Conservation (phyloP, 2,113 vertebrate species). For the Poecilia latipinna region DNA sequence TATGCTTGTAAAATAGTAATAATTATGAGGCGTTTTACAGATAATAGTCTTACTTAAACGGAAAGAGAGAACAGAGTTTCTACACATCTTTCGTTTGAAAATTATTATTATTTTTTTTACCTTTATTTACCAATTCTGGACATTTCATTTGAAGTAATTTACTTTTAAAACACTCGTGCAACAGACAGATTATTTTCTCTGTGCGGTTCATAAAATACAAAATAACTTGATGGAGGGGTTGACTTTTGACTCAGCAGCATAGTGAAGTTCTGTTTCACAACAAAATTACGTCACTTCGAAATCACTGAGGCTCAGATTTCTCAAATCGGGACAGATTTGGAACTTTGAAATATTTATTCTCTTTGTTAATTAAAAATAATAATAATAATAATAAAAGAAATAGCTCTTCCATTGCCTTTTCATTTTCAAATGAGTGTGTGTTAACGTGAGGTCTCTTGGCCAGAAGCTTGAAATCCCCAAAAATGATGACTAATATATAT, state of each 20-base stretch:
- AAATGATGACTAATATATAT: too few relatives aligned
- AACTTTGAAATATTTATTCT: too few relatives aligned
- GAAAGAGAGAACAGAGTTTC: neutral
- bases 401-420: neutral
- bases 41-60: conserved; percentile 13
- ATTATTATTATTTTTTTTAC: too few relatives aligned
- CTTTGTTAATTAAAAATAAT: too few relatives aligned
- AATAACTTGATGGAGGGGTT: neutral
- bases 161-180: neutral
- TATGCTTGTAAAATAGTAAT: neutral
- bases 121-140: neutral
- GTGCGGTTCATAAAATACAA: neutral
- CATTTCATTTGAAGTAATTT: neutral
- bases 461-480: too few relatives aligned
- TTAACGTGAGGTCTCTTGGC: too few relatives aligned
- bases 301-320: too few relatives aligned
- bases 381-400: too few relatives aligned
- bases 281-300: too few relatives aligned
- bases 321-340: too few relatives aligned
- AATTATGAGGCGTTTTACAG: neutral
- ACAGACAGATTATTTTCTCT: neutral
- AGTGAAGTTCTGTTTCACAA: too few relatives aligned
- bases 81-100: neutral
- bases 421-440: neutral
- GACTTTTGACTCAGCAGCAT: neutral